phyloP scores from a whole-genome alignment of 1,140 invertebrate species.

The Aplysia californica region DNA sequence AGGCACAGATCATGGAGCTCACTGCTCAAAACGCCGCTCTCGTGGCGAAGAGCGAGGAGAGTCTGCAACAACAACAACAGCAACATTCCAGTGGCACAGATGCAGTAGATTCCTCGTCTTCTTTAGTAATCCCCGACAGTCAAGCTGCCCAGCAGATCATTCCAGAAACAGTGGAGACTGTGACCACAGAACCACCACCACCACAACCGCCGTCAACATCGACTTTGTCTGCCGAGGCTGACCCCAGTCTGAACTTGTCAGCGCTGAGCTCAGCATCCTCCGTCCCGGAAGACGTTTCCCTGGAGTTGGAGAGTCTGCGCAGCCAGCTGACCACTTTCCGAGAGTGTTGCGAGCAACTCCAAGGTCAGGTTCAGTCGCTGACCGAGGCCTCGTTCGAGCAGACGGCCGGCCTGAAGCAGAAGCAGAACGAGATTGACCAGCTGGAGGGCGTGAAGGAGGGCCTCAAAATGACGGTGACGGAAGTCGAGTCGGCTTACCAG shows the following conservation, averaged over 20 bases:
- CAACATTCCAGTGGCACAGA: too few relatives aligned
- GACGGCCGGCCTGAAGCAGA: constrained; percentile 31
- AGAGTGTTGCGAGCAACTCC: constrained; percentile 48
- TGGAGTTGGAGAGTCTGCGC: constrained; percentile 29
- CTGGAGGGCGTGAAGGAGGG: constrained; percentile 28
- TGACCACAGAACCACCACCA: too few relatives aligned
- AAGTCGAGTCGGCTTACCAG: constrained; percentile 20
- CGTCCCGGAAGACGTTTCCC: neutral
- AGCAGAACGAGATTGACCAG: constrained; percentile 18
- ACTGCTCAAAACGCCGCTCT: constrained; percentile 29
- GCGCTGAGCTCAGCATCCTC: too few relatives aligned
- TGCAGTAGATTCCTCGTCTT: neutral
- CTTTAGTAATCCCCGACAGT: neutral
- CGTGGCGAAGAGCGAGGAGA: neutral
- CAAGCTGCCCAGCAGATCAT: neutral
- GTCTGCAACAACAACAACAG: too few relatives aligned
- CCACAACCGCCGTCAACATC: too few relatives aligned
- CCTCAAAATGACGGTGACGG: constrained; percentile 23
- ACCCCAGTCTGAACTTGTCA: too few relatives aligned
- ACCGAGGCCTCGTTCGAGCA: constrained; percentile 35
- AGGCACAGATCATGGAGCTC: constrained; percentile 22
- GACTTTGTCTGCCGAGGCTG: neutral
- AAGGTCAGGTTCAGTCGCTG: constrained; percentile 44
- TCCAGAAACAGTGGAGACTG: too few relatives aligned
- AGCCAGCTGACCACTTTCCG: constrained; percentile 36